Percentiles rank a stretch among this genome's conserved stretches.
Evolutionary conservation across 2,797 vertebrate genomes (phyloP).

Genomic region (Scolopax bukidnonensis): DNA sequence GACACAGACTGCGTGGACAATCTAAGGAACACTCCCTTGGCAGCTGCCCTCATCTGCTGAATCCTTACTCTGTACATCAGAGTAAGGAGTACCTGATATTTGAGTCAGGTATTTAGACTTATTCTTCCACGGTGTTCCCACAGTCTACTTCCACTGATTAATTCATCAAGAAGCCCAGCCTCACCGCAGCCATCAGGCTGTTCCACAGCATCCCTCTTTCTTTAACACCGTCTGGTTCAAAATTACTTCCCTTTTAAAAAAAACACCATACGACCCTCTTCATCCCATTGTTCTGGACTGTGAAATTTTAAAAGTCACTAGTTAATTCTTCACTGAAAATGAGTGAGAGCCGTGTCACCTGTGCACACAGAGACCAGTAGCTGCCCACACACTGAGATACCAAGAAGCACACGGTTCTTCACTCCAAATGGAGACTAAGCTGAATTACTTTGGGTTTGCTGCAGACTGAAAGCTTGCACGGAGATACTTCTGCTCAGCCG

Average conservation of each 20-base stretch:
- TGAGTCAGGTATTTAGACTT: neutral
- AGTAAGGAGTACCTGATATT: neutral
- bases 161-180: neutral
- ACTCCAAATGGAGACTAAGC: neutral
- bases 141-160: neutral
- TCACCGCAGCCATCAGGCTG: neutral
- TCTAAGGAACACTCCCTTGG: neutral
- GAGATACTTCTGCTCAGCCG: neutral
- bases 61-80: neutral
- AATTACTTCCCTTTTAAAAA: neutral
- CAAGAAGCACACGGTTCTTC: neutral
- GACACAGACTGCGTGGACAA: neutral
- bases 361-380: neutral
- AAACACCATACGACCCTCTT: fast-evolving
- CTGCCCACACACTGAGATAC: fast-evolving
- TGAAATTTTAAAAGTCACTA: neutral
- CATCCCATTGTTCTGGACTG: neutral
- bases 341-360: neutral
- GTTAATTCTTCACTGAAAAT: neutral
- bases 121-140: neutral
- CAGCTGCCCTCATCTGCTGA: neutral
- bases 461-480: neutral
- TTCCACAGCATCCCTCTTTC: no score
- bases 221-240: neutral
- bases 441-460: neutral